Evolutionary conservation across 2,113 vertebrate species (phyloP), one percentile per base, ranked within the genome.

Genomic region (Puntigrus tetrazona): DNA sequence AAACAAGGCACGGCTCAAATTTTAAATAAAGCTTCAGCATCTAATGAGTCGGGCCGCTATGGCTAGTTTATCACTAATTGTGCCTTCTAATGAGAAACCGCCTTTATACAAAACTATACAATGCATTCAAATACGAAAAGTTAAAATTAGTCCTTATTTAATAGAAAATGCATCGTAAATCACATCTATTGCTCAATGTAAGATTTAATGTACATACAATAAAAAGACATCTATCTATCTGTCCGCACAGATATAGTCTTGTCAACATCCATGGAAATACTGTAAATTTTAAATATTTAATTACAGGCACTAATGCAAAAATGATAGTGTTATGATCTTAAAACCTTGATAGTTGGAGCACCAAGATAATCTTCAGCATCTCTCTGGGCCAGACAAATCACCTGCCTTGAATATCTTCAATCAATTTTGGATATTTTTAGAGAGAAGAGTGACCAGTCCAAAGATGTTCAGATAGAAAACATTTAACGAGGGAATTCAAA

Each of bases 21-120:
- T 96, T 95, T 95, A 94, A 96, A 95, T 94, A 95, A 96, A 96
- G 94, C 94, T 95, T 94, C 92, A 92, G 91, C 87, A 93, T 93
- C 90, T 95, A 95, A 95, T 94, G 94, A 95, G 94, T 92, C 91
- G 91, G 94, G 92, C 93, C 91, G 91, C 94, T 91, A 94, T 95
- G 94, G 92, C 92, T 93, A 94, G 94, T 95, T 94, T 95, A 93
- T 91, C 90, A 91, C 92, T 92, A 93, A 94, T 95, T 93, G 92
- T 93, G 90, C 91, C 92, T 91, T 89, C 90, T 94, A 94, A 94
- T 93, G 91, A 93, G 92, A 92, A 92, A 92, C 92, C 90, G 91
- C 90, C 89, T 91, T 91, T 90, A 88, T 89, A 89, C 65, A 74
- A 82, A 73, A 82, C 78, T 86, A 55, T 85, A 76, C 78, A 88